Conservation (phyloP, 2,888 invertebrate genomes). For the Loripinus fragilis region DNA sequence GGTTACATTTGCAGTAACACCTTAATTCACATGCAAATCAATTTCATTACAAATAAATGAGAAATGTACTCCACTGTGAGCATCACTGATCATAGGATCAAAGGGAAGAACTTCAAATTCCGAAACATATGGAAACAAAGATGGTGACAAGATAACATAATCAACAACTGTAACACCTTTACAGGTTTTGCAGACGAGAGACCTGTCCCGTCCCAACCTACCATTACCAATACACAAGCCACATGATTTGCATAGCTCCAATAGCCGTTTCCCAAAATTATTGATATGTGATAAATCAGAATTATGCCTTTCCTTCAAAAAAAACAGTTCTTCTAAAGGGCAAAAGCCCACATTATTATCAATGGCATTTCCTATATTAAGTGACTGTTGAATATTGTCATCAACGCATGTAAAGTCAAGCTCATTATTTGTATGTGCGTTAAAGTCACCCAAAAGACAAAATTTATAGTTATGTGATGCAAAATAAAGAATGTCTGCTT, state of each 20-base stretch:
- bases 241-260: no score
- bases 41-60: background rate
- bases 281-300: background rate
- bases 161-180: slow-evolving; percentile 6
- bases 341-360: background rate
- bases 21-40: background rate
- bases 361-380: background rate
- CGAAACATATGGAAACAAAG: background rate
- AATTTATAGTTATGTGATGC: background rate
- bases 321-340: background rate
- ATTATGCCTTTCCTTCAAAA: background rate
- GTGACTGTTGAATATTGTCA: slow-evolving; percentile 5
- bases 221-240: background rate
- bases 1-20: background rate
- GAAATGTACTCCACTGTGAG: slow-evolving; percentile 5
- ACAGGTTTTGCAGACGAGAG: background rate
- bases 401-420: background rate
- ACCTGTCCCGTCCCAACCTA: background rate
- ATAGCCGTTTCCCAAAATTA: background rate
- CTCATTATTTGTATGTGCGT: background rate
- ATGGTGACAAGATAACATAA: background rate
- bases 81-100: slow-evolving; percentile 6
- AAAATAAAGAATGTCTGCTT: background rate
- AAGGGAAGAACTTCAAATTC: background rate
- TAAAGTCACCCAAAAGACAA: background rate